Conservation (phyloP, 2,113 vertebrate species). For the Thymallus thymallus region DNA sequence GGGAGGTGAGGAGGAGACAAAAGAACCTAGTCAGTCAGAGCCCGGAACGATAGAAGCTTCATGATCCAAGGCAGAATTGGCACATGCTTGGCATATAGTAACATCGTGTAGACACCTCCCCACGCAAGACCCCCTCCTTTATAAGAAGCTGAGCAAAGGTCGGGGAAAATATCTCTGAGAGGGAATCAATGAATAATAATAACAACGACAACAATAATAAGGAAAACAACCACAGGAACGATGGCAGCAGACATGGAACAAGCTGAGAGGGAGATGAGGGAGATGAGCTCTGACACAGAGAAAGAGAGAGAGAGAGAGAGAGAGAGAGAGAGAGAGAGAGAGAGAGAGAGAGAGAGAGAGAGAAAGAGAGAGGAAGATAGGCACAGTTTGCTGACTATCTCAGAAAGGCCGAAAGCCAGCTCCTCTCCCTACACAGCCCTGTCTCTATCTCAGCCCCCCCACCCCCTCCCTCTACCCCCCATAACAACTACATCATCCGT, state of each 20-base stretch:
- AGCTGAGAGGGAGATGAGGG: not conserved
- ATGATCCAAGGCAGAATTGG: constrained; percentile 12
- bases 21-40: not conserved
- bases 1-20: not conserved
- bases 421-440: not conserved
- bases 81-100: not conserved
- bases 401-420: not conserved
- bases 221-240: not conserved
- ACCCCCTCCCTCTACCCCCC: not conserved
- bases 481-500: not conserved
- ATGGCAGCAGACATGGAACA: not conserved
- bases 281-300: too few species aligned
- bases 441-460: not conserved
- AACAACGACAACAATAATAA: not conserved
- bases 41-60: constrained; percentile 7
- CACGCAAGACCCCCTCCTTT: constrained; percentile 10
- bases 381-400: not conserved
- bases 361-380: not conserved
- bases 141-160: constrained; percentile 18
- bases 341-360: not conserved
- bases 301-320: not conserved
- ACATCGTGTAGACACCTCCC: constrained; percentile 17
- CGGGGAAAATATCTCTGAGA: constrained; percentile 6
- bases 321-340: not conserved
- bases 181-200: constrained; percentile 6